These are phyloP conservation scores for Meteorus cinctellus DNA, from an alignment of 2,888 invertebrate species.

Conservation along the genomic window DNA sequence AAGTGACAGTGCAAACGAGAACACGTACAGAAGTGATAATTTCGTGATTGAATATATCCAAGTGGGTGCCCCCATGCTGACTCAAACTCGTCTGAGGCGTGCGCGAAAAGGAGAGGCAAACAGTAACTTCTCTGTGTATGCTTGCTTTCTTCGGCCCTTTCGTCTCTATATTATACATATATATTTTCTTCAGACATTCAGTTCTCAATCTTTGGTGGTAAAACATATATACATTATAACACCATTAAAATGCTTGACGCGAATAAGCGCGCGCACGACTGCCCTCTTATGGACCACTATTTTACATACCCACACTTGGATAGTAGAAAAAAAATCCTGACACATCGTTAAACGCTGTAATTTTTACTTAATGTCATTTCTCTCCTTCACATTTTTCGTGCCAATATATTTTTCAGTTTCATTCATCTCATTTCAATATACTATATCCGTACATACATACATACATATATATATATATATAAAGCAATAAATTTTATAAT, in stretches of 20 bases:
- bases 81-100: conserved; percentile 66
- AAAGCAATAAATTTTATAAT: neutral
- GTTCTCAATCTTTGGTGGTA: conserved; percentile 59
- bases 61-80: conserved; percentile 67
- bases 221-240: conserved; percentile 72
- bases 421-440: conserved; percentile 8
- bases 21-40: conserved; percentile 72
- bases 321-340: conserved; percentile 49
- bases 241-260: conserved; percentile 68
- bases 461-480: neutral
- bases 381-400: neutral
- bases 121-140: conserved; percentile 31
- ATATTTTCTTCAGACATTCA: conserved; percentile 36
- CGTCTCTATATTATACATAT: conserved; percentile 16
- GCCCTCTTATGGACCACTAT: conserved; percentile 56
- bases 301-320: conserved; percentile 57
- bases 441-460: neutral
- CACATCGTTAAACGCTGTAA: conserved; percentile 61
- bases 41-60: conserved; percentile 73
- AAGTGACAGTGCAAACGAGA: conserved; percentile 25
- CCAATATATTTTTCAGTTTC: neutral
- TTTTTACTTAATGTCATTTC: conserved; percentile 50
- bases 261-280: conserved; percentile 56
- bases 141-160: conserved; percentile 25
- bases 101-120: conserved; percentile 52